Evolutionary conservation across 2,888 invertebrate genomes (phyloP).

Genomic region (Lasioglossum calceatum): DNA sequence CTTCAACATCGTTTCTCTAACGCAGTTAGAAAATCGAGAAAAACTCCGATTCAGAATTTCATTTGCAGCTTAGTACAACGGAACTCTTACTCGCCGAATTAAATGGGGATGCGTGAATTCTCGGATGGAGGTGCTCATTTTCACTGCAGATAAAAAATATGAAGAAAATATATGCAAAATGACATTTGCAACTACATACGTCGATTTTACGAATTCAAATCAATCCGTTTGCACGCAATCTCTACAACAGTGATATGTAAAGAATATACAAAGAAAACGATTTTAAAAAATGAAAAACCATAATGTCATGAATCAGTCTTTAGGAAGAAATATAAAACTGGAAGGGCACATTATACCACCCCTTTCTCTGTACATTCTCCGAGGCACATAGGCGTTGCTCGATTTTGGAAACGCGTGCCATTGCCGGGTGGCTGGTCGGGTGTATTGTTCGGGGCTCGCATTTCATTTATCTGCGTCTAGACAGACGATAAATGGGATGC

Average conservation of each 20-base stretch:
- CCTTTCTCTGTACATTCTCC: background rate
- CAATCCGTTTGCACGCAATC: no score
- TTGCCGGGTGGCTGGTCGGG: background rate
- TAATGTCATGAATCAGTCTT: background rate
- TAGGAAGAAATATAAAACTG: background rate
- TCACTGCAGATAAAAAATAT: background rate
- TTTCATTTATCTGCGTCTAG: conserved; percentile 38
- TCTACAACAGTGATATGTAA: no score
- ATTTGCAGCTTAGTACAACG: background rate
- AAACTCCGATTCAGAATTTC: background rate
- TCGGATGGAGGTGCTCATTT: background rate
- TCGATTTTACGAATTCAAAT: no score
- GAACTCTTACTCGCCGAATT: background rate
- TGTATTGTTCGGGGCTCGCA: background rate
- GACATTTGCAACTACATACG: background rate
- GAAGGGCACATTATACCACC: background rate
- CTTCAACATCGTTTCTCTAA: background rate
- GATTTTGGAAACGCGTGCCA: background rate
- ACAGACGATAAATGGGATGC: conserved; percentile 5
- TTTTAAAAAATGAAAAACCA: background rate
- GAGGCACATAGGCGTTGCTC: background rate
- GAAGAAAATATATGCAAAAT: background rate
- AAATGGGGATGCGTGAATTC: background rate
- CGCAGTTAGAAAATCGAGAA: background rate
- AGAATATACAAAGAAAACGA: no score